Evolutionary conservation across 2,888 invertebrate species (phyloP).

Genomic region (Tiliacea aurago): DNA sequence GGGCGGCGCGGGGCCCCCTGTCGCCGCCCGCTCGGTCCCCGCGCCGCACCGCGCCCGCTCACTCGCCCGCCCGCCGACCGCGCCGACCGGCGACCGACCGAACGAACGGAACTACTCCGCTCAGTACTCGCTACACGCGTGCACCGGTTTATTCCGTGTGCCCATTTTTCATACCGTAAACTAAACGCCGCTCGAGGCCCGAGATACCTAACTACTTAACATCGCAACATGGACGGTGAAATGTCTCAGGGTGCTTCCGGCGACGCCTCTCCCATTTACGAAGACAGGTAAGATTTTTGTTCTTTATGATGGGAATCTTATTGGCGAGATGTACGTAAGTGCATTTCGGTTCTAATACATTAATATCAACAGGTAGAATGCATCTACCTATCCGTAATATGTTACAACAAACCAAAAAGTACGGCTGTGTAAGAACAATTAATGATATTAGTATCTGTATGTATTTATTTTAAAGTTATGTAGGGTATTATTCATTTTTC

Average conservation of each 20-base stretch:
- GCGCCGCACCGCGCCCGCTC: slow-evolving; percentile 57
- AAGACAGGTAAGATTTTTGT: slow-evolving; percentile 81
- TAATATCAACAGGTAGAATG: slow-evolving; percentile 48
- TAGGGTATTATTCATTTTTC: background rate
- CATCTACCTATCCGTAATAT: background rate
- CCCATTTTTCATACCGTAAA: slow-evolving; percentile 70
- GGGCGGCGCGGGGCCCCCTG: slow-evolving; percentile 82
- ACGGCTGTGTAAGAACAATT: background rate
- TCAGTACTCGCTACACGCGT: slow-evolving; percentile 72
- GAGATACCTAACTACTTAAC: slow-evolving; percentile 62
- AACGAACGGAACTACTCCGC: slow-evolving; percentile 69
- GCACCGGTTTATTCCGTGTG: slow-evolving; percentile 78
- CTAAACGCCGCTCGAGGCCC: slow-evolving; percentile 68
- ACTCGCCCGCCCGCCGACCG: slow-evolving; percentile 58
- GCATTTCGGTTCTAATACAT: slow-evolving; percentile 17
- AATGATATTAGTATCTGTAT: no score
- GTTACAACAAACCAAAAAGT: slow-evolving; percentile 1
- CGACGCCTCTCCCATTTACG: slow-evolving; percentile 81
- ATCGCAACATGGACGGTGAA: slow-evolving; percentile 81
- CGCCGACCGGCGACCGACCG: slow-evolving; percentile 60
- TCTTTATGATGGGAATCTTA: slow-evolving; percentile 34
- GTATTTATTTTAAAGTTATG: background rate
- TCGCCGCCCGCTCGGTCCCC: slow-evolving; percentile 65
- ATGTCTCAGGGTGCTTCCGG: slow-evolving; percentile 83
- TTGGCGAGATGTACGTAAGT: slow-evolving; percentile 24